These are phyloP conservation scores for Endomychus coccineus DNA, from an alignment of 2,888 invertebrate species.

Conservation along the genomic window DNA sequence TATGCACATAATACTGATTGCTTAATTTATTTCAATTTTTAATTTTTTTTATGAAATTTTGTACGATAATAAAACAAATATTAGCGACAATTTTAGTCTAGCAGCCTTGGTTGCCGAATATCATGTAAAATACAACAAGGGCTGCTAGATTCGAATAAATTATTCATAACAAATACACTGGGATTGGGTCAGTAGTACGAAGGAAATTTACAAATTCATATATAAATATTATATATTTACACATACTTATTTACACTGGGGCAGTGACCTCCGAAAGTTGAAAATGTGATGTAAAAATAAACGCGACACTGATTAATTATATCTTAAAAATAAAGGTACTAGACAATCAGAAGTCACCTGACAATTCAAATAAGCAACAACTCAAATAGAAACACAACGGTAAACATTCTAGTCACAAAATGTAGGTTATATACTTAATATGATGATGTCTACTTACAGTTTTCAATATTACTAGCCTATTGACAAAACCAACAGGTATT, in stretches of 20 bases:
- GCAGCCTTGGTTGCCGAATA: background rate
- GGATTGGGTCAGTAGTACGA: constrained; percentile 21
- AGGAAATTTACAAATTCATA: constrained; percentile 39
- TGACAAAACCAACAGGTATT: constrained; percentile 24
- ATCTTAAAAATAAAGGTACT: constrained; percentile 12
- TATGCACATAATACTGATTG: constrained; percentile 38
- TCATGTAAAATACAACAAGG: background rate
- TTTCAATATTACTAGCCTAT: too few relatives aligned
- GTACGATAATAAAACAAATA: constrained; percentile 33
- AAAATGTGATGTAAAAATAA: constrained; percentile 28
- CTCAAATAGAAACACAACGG: constrained; percentile 6
- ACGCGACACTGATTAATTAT: constrained; percentile 6
- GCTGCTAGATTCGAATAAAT: constrained; percentile 12
- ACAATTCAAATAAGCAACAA: constrained; percentile 12
- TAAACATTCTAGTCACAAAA: background rate
- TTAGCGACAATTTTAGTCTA: constrained; percentile 16
- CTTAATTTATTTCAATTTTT: constrained; percentile 28
- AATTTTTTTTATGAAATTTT: constrained; percentile 28
- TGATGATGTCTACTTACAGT: background rate
- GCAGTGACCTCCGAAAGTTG: constrained; percentile 25
- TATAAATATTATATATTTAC: constrained; percentile 36
- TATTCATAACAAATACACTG: constrained; percentile 13
- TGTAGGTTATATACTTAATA: background rate
- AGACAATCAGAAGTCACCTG: constrained; percentile 12
- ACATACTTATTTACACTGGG: constrained; percentile 33